Evolutionary conservation across 1,140 invertebrate genomes (phyloP), one percentile per base, ranked within the genome.

Genomic region (Aethina tumida): DNA sequence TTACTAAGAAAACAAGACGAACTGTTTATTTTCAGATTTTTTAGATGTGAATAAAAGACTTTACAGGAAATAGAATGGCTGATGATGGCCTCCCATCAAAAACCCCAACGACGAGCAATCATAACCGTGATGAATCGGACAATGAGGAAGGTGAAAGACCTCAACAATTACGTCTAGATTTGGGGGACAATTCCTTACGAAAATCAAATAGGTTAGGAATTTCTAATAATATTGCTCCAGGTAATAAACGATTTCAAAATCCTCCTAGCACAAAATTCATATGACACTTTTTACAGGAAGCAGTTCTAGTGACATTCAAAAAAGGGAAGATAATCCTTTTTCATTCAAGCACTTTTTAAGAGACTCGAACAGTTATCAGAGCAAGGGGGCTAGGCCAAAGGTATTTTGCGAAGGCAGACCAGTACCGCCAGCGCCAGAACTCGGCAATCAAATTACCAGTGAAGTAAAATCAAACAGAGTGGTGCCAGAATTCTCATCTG

Each of bases 301-400:
- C 9, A 39, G 36, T 35, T 13, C 26, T 35, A 39, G 19, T 40
- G 66, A 68, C 8, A 52, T 59, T 5, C 56, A 65, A 22, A 70
- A 69, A 33, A 69, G 73, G 48, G 79, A 81, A 49, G 79, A 81
- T 30, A 79, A 79, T 59, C 73, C 79, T 2, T 83, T 88, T 59
- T 86, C 83, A 21, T 84, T 88, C 53, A 81, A 83, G 56, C 82
- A 85, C 56, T 86, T 86, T 56, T 55, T 86, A 46, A 75, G 77
- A 46, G 61, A 69, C 12, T 39, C 21, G 32, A 50, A 33, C 21
- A 67, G 60, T 50, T 66, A 70, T 50, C 63, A 65, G n/a, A 63
- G 59, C 39, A 58, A 64, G 25, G 72, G 73, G 16, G 70, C 73
- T 2, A 60, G 70, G 46, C 73, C 71, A 6, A 75, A 74, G 51